Percentiles rank a stretch among this genome's conserved stretches.
Conservation (phyloP, 92 coral and sea anemone genomes). For the Siderastrea radians region DNA sequence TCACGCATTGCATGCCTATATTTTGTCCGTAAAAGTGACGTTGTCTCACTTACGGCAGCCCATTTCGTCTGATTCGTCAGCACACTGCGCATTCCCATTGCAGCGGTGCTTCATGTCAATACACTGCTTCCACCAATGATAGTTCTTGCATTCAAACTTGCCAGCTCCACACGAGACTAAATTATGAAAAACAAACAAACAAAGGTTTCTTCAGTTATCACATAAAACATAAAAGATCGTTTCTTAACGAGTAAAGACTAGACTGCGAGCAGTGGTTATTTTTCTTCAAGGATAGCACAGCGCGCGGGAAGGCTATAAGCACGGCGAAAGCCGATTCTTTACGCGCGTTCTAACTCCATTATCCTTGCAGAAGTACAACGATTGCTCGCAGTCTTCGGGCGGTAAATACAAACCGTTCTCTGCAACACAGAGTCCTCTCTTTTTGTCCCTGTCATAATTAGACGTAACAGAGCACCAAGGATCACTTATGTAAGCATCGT, state of each 20-base stretch:
- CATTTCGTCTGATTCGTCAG: slow-evolving; percentile 84
- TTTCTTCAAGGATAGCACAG: no score
- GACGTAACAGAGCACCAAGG: slow-evolving; percentile 91
- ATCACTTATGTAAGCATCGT: slow-evolving; percentile 14
- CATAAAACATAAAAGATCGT: no score
- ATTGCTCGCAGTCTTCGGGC: no score
- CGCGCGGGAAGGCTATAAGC: no score
- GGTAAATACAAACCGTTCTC: slow-evolving; percentile 57
- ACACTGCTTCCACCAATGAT: slow-evolving; percentile 94
- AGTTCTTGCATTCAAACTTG: slow-evolving; percentile 75
- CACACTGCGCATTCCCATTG: slow-evolving; percentile 79
- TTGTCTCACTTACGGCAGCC: slow-evolving; percentile 76
- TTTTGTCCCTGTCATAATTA: slow-evolving; percentile 78
- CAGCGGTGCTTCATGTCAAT: slow-evolving; percentile 68
- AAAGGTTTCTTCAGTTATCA: no score
- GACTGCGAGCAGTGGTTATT: background rate
- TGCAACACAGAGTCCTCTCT: slow-evolving; percentile 80
- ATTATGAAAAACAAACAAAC: background rate
- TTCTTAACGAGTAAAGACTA: no score
- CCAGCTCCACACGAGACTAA: slow-evolving; percentile 65
- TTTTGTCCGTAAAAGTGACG: background rate
- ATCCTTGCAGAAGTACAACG: no score
- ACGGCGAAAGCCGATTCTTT: no score
- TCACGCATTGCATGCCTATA: background rate
- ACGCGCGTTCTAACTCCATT: no score